phyloP scores from a whole-genome alignment of 2,113 vertebrate species.

The Gymnorhina tibicen region DNA sequence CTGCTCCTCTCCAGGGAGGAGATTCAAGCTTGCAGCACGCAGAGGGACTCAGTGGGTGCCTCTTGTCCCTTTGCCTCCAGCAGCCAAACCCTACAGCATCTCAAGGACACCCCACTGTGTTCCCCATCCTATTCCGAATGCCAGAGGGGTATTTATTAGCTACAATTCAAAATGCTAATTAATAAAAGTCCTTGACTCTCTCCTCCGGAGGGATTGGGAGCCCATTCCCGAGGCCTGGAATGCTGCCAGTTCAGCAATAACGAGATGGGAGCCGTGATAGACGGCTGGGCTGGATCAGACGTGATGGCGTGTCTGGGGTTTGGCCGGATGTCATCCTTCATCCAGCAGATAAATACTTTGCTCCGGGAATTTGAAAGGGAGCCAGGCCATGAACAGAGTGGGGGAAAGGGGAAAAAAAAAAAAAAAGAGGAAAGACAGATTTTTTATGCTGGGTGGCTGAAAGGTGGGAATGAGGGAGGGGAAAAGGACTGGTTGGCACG shows the following conservation, averaged over 20 bases:
- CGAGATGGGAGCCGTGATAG: background rate
- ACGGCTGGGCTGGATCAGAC: background rate
- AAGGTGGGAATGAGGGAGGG: background rate
- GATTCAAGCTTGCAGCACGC: background rate
- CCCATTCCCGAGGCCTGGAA: constrained; percentile 52
- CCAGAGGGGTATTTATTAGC: constrained; percentile 41
- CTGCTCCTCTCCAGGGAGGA: background rate
- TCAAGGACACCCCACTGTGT: constrained; percentile 1
- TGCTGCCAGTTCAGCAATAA: constrained; percentile 16
- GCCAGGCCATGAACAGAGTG: background rate
- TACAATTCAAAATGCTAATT: constrained; percentile 58
- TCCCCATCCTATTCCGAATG: constrained; percentile 1
- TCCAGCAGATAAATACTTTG: constrained; percentile 35
- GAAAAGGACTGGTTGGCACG: background rate
- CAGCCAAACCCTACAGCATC: background rate
- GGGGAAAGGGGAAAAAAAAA: background rate
- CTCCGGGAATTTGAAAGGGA: constrained; percentile 21
- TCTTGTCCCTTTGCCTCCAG: background rate
- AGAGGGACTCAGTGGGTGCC: background rate
- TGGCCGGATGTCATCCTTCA: constrained; percentile 48
- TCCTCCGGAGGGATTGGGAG: constrained; percentile 72
- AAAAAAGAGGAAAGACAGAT: background rate
- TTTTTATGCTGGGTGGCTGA: constrained; percentile 7
- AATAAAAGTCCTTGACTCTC: constrained; percentile 76
- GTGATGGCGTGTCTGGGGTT: constrained; percentile 12